These are phyloP conservation scores for Trididemnum nubilum DNA, from an alignment of 23 tunicate species.

Conservation along the genomic window DNA sequence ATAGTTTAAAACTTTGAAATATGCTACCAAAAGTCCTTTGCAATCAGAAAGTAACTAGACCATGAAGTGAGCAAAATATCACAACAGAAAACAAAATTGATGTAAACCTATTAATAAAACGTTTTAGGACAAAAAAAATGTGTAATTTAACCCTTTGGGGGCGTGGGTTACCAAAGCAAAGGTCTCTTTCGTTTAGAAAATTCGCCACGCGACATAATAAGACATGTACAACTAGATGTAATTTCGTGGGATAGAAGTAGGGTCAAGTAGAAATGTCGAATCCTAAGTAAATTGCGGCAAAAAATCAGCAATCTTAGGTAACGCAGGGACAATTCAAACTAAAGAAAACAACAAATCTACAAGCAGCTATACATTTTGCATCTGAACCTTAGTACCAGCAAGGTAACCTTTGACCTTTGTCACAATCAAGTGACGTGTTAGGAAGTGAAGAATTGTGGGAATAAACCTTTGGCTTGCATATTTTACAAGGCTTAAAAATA, in stretches of 20 bases:
- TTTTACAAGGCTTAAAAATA: not conserved
- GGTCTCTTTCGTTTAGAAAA: not conserved
- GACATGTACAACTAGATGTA: not conserved
- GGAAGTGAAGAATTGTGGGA: constrained; percentile 24
- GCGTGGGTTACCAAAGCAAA: not conserved
- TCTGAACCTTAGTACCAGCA: not conserved
- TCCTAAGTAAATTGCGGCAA: not conserved
- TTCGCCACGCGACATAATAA: not conserved
- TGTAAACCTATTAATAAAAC: too few relatives aligned
- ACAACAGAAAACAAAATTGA: too few relatives aligned
- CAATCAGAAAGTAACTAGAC: too few relatives aligned
- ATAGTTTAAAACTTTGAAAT: too few relatives aligned
- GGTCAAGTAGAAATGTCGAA: not conserved
- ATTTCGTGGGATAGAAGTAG: not conserved
- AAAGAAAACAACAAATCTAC: not conserved
- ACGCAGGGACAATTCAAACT: not conserved
- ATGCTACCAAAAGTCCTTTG: too few relatives aligned
- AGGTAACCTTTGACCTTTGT: constrained; percentile 20
- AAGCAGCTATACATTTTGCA: not conserved
- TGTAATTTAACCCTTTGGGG: not conserved
- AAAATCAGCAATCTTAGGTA: not conserved
- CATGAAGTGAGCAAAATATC: too few relatives aligned
- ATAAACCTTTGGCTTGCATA: not conserved
- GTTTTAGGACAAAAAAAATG: too few relatives aligned
- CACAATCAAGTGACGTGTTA: not conserved